Percentiles rank a stretch among this genome's conserved stretches.
These are phyloP conservation scores for Tokudaia tokunoshimensis DNA, from an alignment of 2,797 vertebrate genomes.

Conservation along the genomic window DNA sequence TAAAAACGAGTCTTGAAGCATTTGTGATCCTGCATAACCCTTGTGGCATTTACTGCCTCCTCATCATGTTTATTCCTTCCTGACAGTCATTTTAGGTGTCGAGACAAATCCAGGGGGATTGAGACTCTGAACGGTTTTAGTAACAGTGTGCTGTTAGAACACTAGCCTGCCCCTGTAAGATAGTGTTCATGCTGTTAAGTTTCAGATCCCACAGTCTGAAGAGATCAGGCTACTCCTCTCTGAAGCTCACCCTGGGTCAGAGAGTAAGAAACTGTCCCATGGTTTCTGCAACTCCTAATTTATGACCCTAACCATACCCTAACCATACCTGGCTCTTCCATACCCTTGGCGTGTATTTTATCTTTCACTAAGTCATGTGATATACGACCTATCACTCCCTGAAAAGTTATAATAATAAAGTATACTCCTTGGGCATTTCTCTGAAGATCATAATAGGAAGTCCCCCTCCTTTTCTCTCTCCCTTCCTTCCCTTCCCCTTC, in stretches of 20 bases:
- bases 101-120: neutral
- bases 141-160: neutral
- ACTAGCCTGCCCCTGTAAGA: neutral
- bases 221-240: neutral
- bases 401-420: neutral
- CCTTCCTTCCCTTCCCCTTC: no score
- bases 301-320: neutral
- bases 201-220: neutral
- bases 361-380: neutral
- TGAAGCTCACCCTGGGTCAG: neutral
- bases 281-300: neutral
- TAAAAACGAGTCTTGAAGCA: neutral
- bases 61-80: neutral
- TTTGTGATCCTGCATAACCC: neutral
- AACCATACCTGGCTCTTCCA: neutral
- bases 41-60: neutral
- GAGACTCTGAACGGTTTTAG: neutral
- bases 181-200: neutral
- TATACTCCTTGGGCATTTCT: neutral
- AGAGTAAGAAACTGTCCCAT: neutral
- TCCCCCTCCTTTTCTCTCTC: accelerated
- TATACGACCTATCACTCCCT: neutral
- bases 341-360: neutral
- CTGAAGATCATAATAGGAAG: neutral
- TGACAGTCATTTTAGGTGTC: neutral